A percentile compares a stretch with the other conserved stretches of the same genome.
phyloP scores from a whole-genome alignment of 2,888 invertebrate species.

The Nomada lathburiana region DNA sequence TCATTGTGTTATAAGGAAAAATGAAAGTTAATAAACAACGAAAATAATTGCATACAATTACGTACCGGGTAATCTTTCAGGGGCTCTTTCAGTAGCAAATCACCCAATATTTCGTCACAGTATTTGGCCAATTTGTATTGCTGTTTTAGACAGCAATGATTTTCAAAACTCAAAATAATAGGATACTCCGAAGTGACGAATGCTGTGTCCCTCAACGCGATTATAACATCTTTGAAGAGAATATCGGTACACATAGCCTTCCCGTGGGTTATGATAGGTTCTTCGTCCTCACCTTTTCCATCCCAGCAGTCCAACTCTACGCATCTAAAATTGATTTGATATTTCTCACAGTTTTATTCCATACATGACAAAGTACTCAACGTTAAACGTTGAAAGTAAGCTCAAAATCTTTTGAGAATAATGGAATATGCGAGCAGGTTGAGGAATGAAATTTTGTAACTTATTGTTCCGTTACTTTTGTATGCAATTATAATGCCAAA shows the following conservation, averaged over 20 bases:
- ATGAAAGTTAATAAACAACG: no score
- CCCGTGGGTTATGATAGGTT: constrained; percentile 91
- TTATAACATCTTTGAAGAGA: constrained; percentile 87
- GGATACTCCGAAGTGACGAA: constrained; percentile 89
- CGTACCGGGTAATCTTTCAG: constrained; percentile 87
- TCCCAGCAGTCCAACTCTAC: constrained; percentile 91
- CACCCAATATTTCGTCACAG: constrained; percentile 89
- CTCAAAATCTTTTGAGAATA: no score
- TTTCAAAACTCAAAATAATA: constrained; percentile 89
- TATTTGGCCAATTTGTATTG: constrained; percentile 90
- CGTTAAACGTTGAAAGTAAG: no score
- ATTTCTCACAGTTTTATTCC: neutral
- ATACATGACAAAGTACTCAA: no score
- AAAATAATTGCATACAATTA: neutral
- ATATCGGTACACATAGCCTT: constrained; percentile 92
- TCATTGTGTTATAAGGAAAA: no score
- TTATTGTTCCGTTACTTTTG: no score
- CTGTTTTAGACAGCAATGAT: constrained; percentile 88
- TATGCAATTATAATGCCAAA: no score
- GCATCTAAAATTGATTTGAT: constrained; percentile 85
- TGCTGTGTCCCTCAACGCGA: constrained; percentile 89
- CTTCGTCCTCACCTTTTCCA: constrained; percentile 88
- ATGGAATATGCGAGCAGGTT: neutral
- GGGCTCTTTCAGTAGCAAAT: constrained; percentile 87
- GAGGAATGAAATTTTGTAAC: no score